Percentiles rank a stretch among this genome's conserved stretches.
These are phyloP conservation scores for Cheilosia urbana DNA, from an alignment of 2,888 invertebrate genomes.

Conservation along the genomic window DNA sequence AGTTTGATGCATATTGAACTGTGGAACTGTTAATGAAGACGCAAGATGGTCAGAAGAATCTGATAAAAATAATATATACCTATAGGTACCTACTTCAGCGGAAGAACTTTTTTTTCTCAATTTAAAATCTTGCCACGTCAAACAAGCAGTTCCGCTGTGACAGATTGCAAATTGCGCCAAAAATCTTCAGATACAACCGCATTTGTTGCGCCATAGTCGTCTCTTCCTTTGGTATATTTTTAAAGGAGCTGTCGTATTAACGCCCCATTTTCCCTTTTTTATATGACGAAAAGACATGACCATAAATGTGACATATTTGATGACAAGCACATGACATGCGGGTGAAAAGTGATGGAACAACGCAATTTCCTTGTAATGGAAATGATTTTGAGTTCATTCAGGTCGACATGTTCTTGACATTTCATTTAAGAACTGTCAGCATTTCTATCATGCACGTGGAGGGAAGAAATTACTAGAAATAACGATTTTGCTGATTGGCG, in stretches of 20 bases:
- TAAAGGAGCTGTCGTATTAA: not conserved
- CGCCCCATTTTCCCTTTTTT: not conserved
- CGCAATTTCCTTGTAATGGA: slow-evolving; percentile 13
- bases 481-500: no score
- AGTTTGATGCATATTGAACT: not conserved
- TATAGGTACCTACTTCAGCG: no score
- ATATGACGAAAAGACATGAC: not conserved
- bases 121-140: not conserved
- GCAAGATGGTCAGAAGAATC: no score
- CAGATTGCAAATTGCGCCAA: not conserved
- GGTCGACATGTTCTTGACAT: not conserved
- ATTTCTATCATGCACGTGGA: no score
- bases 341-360: slow-evolving; percentile 31
- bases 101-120: no score
- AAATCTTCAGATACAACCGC: not conserved
- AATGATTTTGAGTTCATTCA: not conserved
- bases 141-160: not conserved
- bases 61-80: no score
- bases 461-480: no score
- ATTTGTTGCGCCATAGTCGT: not conserved
- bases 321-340: slow-evolving; percentile 8
- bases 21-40: no score
- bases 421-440: not conserved
- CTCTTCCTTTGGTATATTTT: not conserved
- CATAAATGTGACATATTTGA: slow-evolving; percentile 2